Evolutionary conservation across 2,888 invertebrate species (phyloP).

Genomic region (Cremastinae sp.): DNA sequence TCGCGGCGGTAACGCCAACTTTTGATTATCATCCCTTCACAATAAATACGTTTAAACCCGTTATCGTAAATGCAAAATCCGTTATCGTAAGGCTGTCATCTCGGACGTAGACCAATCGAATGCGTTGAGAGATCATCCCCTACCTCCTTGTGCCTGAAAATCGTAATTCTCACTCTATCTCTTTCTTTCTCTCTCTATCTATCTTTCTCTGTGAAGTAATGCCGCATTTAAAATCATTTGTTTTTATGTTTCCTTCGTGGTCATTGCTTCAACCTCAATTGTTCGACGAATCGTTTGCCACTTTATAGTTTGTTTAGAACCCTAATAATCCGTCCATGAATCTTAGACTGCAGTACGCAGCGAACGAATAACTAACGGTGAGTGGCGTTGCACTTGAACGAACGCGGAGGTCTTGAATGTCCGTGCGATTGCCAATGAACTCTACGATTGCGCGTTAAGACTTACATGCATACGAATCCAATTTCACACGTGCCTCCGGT

Average conservation of each 20-base stretch:
- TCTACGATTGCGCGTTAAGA: background rate
- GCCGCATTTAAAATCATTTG: too few species aligned
- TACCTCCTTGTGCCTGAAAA: too few species aligned
- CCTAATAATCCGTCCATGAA: background rate
- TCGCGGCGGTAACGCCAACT: constrained; percentile 81
- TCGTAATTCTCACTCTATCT: too few species aligned
- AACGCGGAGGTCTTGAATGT: constrained; percentile 40
- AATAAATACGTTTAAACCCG: constrained; percentile 9
- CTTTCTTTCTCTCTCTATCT: too few species aligned
- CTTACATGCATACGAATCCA: background rate
- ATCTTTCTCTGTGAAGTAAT: too few species aligned
- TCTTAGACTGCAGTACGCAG: background rate
- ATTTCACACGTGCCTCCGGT: constrained; percentile 25
- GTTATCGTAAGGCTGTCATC: background rate
- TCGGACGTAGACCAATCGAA: too few species aligned
- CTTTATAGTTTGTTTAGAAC: too few species aligned
- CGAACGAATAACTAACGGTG: constrained; percentile 30
- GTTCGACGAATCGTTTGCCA: too few species aligned
- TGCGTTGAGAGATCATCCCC: too few species aligned
- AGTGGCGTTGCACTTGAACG: constrained; percentile 46
- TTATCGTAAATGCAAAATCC: background rate
- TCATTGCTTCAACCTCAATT: too few species aligned
- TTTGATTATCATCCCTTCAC: constrained; percentile 47
- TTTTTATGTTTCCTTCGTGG: too few species aligned
- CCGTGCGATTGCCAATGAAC: constrained; percentile 52